A percentile compares a stretch with the other conserved stretches of the same genome.
These are phyloP conservation scores for Caenorhabditis imperialis DNA, from an alignment of 2,888 invertebrate genomes.

Conservation along the genomic window DNA sequence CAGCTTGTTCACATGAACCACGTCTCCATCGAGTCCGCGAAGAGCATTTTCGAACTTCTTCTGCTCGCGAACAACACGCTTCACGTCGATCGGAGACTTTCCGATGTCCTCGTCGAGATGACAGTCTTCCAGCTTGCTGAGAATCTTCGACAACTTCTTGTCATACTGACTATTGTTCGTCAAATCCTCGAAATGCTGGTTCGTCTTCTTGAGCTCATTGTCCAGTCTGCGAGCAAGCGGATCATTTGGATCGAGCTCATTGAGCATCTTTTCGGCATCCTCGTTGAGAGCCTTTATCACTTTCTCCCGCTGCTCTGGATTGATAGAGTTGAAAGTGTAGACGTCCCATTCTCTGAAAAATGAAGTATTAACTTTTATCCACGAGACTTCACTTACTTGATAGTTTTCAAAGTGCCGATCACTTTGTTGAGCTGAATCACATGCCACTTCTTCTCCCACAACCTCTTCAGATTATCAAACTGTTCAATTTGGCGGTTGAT, in stretches of 20 bases:
- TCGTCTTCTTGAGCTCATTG: constrained; percentile 85
- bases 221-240: constrained; percentile 87
- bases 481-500: constrained; percentile 83
- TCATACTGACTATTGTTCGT: constrained; percentile 78
- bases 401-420: constrained; percentile 96
- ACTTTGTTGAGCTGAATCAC: constrained; percentile 97
- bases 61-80: constrained; percentile 88
- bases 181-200: constrained; percentile 79
- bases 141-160: constrained; percentile 70
- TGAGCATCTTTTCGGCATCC: constrained; percentile 93
- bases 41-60: constrained; percentile 87
- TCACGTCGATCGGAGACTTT: constrained; percentile 89
- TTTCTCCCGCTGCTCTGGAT: constrained; percentile 93
- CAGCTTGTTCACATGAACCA: constrained; percentile 85
- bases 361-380: too few species aligned
- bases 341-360: constrained; percentile 76
- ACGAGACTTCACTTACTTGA: constrained; percentile 82
- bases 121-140: constrained; percentile 85
- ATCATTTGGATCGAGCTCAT: constrained; percentile 96
- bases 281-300: constrained; percentile 94
- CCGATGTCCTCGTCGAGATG: constrained; percentile 88
- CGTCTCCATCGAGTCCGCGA: constrained; percentile 78
- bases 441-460: constrained; percentile 92
- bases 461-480: constrained; percentile 69
- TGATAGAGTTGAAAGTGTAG: constrained; percentile 89